Conservation (phyloP, 2,113 vertebrate species). For the Alligator mississippiensis region DNA sequence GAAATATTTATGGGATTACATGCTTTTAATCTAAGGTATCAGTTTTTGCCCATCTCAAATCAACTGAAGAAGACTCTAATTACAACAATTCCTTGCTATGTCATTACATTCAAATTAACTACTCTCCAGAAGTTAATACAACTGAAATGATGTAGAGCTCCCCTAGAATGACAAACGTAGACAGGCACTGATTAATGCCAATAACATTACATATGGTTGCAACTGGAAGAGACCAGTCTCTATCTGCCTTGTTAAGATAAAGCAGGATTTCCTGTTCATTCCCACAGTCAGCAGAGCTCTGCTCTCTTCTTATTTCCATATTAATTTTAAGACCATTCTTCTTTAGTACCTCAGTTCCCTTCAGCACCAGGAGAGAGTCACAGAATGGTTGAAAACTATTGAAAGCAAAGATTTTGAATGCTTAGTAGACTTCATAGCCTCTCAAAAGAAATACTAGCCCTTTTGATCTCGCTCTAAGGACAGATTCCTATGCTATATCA, state of each 20-base stretch:
- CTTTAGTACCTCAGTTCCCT: neutral
- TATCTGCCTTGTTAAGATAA: neutral
- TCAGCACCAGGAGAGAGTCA: constrained; percentile 2
- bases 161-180: neutral
- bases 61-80: constrained; percentile 47
- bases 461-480: constrained; percentile 26
- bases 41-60: constrained; percentile 42
- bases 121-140: constrained; percentile 45
- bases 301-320: neutral
- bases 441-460: constrained; percentile 30
- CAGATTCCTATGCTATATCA: constrained; percentile 32
- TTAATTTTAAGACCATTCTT: neutral
- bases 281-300: neutral
- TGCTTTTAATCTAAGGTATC: neutral
- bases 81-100: constrained; percentile 13
- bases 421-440: constrained; percentile 38
- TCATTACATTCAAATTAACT: constrained; percentile 28
- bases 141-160: constrained; percentile 31
- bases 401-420: constrained; percentile 32
- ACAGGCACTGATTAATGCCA: neutral
- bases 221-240: neutral
- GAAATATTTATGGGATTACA: constrained; percentile 37
- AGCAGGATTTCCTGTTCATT: neutral
- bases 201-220: neutral
- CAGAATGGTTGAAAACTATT: constrained; percentile 10